These are phyloP conservation scores for Lasioglossum leucozonium DNA, from an alignment of 2,888 invertebrate species.

Conservation along the genomic window DNA sequence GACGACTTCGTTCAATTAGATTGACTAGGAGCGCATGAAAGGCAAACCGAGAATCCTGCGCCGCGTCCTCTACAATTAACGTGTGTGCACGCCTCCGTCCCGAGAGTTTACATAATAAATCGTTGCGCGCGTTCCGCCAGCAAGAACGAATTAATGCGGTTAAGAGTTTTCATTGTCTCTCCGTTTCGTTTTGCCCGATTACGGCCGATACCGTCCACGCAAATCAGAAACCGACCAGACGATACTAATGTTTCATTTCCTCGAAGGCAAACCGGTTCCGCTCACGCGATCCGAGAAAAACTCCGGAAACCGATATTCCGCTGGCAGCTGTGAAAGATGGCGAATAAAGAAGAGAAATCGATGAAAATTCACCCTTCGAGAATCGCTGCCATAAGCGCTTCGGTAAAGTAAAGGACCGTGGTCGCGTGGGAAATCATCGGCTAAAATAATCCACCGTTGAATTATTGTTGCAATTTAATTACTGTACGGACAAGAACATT, in stretches of 20 bases:
- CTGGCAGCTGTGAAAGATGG: conserved; percentile 15
- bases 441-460: background rate
- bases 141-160: background rate
- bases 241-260: conserved; percentile 53
- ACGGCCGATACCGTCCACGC: background rate
- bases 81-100: background rate
- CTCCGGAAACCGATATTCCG: conserved; percentile 38
- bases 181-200: background rate
- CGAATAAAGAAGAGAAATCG: background rate
- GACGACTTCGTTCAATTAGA: background rate
- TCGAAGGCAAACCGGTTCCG: conserved; percentile 61
- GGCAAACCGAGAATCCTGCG: background rate
- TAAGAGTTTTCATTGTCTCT: background rate
- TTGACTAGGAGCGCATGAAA: background rate
- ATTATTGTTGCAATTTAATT: background rate
- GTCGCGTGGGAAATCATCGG: too few species aligned
- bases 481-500: too few species aligned
- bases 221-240: conserved; percentile 28
- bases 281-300: conserved; percentile 43
- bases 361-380: background rate
- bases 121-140: background rate
- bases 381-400: too few species aligned
- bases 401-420: too few species aligned
- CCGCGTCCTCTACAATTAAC: background rate
- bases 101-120: conserved; percentile 23